Evolutionary conservation across 2,797 vertebrate genomes (phyloP).

Genomic region (Ispidina lecontei): DNA sequence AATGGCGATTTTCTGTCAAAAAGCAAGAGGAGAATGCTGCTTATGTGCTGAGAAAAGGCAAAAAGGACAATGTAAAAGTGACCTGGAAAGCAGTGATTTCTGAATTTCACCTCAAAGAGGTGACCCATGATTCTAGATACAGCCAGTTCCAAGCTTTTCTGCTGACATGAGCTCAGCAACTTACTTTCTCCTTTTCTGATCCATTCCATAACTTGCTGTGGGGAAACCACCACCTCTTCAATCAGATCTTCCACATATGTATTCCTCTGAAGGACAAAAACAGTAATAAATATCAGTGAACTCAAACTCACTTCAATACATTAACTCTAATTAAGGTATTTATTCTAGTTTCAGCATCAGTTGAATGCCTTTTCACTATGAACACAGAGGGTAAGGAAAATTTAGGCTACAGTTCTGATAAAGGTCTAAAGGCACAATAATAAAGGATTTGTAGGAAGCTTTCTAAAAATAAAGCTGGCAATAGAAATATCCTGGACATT

Average conservation of each 20-base stretch:
- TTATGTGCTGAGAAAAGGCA: not conserved
- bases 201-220: constrained; percentile 91
- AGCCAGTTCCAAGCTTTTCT: not conserved
- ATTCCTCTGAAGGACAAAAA: constrained; percentile 83
- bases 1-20: constrained; percentile 90
- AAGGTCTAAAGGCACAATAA: not conserved
- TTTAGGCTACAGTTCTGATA: not conserved
- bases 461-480: not conserved
- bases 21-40: not conserved
- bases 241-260: constrained; percentile 92
- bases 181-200: constrained; percentile 96
- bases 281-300: not conserved
- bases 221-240: constrained; percentile 89
- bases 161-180: not conserved
- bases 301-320: not conserved
- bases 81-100: not conserved
- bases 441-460: not conserved
- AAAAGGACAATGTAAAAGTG: not conserved
- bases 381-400: not conserved
- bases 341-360: not conserved
- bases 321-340: not conserved
- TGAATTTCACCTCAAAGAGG: not conserved
- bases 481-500: not conserved
- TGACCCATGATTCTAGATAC: not conserved
- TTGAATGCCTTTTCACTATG: not conserved